phyloP scores from a whole-genome alignment of 2,797 vertebrate species.

The Tiaroga cobitis region DNA sequence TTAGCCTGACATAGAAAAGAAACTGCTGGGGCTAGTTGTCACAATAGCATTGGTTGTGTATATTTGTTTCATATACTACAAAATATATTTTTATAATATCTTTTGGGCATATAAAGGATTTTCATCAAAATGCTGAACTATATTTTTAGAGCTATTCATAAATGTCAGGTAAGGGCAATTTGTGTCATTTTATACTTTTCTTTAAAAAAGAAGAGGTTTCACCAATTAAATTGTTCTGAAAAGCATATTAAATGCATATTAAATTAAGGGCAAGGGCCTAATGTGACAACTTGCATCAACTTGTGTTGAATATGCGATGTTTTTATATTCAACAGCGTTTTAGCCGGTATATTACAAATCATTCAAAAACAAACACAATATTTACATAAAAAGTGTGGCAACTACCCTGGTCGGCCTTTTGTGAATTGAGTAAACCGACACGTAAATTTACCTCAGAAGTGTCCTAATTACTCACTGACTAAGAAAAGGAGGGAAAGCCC shows the following conservation, averaged over 20 bases:
- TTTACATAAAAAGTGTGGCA: background rate
- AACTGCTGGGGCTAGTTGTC: background rate
- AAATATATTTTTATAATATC: background rate
- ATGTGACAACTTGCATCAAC: background rate
- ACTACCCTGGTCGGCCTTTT: background rate
- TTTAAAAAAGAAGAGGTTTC: background rate
- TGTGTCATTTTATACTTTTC: too few species aligned
- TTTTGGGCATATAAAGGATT: background rate
- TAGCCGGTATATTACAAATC: background rate
- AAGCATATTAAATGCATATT: background rate
- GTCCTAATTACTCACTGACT: background rate
- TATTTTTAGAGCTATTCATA: background rate
- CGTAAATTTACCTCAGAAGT: background rate
- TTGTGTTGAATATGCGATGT: background rate
- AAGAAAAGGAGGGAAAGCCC: background rate
- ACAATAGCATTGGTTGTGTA: background rate
- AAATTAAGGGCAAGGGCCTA: background rate
- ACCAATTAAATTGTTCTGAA: background rate
- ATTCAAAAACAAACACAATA: background rate
- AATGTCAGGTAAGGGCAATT: background rate
- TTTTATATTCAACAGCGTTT: background rate
- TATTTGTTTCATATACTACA: background rate
- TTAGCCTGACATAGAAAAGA: conserved; percentile 9
- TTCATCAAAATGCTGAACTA: background rate
- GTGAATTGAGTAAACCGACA: background rate